Evolutionary conservation across 1,140 invertebrate species (phyloP).

Genomic region (Drosophila trapezifrons): DNA sequence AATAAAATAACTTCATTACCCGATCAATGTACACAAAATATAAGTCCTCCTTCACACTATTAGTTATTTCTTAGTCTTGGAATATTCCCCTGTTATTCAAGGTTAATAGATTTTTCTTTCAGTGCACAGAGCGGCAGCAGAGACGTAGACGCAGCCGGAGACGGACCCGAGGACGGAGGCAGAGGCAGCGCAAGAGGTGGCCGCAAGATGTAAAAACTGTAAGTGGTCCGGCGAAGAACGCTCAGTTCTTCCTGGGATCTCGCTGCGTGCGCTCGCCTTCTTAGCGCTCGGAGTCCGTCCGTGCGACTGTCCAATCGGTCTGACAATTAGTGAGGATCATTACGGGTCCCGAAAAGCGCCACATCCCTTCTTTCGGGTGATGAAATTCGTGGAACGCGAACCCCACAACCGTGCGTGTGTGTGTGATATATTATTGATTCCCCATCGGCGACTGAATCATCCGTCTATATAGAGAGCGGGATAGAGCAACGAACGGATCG

Average conservation of each 20-base stretch:
- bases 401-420: constrained; percentile 17
- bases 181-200: constrained; percentile 32
- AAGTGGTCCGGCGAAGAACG: constrained; percentile 70
- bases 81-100: neutral
- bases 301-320: constrained; percentile 25
- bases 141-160: constrained; percentile 19
- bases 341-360: constrained; percentile 16
- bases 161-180: constrained; percentile 4
- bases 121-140: constrained; percentile 15
- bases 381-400: constrained; percentile 50
- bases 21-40: too few species aligned
- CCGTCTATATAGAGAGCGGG: constrained; percentile 29
- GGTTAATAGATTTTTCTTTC: neutral
- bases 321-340: constrained; percentile 58
- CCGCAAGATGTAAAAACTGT: constrained; percentile 79
- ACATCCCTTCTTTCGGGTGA: constrained; percentile 33
- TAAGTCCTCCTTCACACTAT: too few species aligned
- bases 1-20: too few species aligned
- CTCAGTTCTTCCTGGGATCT: constrained; percentile 84
- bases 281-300: constrained; percentile 36
- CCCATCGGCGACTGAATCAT: constrained; percentile 63
- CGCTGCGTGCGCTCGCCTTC: constrained; percentile 66
- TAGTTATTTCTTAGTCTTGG: too few species aligned
- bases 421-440: constrained; percentile 67
- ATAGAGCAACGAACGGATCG: constrained; percentile 9